These are phyloP conservation scores for Aproaerema taeniolella DNA, from an alignment of 2,888 invertebrate genomes.

Conservation along the genomic window DNA sequence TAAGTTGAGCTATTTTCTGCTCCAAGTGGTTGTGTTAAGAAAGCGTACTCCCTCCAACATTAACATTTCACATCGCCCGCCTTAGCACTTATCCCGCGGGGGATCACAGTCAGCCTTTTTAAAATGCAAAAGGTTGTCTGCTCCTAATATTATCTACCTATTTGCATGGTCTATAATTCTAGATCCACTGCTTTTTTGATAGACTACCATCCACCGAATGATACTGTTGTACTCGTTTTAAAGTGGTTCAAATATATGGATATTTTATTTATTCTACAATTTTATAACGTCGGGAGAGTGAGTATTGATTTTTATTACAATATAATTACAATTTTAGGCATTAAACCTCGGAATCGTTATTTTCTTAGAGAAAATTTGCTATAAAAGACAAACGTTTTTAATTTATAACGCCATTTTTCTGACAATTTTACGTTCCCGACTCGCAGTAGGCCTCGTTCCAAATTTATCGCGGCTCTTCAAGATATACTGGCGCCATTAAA, in stretches of 20 bases:
- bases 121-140: slow-evolving; percentile 8
- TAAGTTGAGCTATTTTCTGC: slow-evolving; percentile 37
- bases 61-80: slow-evolving; percentile 26
- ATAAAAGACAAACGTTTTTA: slow-evolving; percentile 25
- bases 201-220: too few species aligned
- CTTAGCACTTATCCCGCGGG: slow-evolving; percentile 24
- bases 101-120: slow-evolving; percentile 8
- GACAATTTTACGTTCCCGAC: slow-evolving; percentile 27
- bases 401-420: slow-evolving; percentile 30
- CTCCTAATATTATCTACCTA: too few species aligned
- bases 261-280: too few species aligned
- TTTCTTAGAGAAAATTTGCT: not conserved
- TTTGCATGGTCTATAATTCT: too few species aligned
- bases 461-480: slow-evolving; percentile 40
- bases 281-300: too few species aligned
- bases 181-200: too few species aligned
- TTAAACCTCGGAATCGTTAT: not conserved
- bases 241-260: too few species aligned
- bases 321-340: not conserved
- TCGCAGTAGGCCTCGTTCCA: slow-evolving; percentile 28
- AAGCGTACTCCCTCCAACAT: slow-evolving; percentile 35
- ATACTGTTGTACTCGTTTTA: too few species aligned
- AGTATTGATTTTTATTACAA: too few species aligned
- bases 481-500: slow-evolving; percentile 46
- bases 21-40: slow-evolving; percentile 40